Conservation (phyloP, 35 echinoderm and acorn worm genomes). For the Strongylocentrotus purpuratus region DNA sequence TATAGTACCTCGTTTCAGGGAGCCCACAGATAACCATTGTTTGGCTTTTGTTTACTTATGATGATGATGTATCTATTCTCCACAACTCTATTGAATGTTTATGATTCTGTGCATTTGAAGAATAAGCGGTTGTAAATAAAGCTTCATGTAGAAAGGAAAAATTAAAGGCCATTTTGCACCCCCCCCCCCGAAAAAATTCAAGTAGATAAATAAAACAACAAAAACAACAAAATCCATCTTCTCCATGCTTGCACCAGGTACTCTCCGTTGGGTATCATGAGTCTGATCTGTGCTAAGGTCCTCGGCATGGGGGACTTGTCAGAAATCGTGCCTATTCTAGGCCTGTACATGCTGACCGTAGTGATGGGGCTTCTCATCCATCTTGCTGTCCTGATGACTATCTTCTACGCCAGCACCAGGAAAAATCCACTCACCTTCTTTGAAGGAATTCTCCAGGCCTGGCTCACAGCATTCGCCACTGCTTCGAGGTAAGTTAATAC, state of each 20-base stretch:
- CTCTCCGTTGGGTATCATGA: constrained; percentile 87
- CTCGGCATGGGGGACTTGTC: constrained; percentile 71
- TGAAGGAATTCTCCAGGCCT: constrained; percentile 84
- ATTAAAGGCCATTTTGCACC: no score
- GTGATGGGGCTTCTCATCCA: constrained; percentile 81
- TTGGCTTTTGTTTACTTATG: constrained; percentile 39
- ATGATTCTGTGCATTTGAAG: no score
- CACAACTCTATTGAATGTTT: constrained; percentile 77
- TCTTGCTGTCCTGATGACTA: constrained; percentile 59
- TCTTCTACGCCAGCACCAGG: constrained; percentile 73
- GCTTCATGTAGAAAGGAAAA: no score
- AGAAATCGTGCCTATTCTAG: constrained; percentile 67
- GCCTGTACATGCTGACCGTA: constrained; percentile 91
- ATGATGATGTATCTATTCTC: constrained; percentile 72
- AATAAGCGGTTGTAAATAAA: no score
- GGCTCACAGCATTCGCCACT: constrained; percentile 91
- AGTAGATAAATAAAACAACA: no score
- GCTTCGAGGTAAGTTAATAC: constrained; percentile 85
- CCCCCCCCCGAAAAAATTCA: no score
- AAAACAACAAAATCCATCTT: no score
- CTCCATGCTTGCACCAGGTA: constrained; percentile 73
- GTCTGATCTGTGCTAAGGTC: constrained; percentile 88
- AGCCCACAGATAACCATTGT: not conserved
- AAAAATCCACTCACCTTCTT: constrained; percentile 85
- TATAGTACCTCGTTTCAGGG: no score